phyloP scores from a whole-genome alignment of 2,113 vertebrate species.

The Candoia aspera region DNA sequence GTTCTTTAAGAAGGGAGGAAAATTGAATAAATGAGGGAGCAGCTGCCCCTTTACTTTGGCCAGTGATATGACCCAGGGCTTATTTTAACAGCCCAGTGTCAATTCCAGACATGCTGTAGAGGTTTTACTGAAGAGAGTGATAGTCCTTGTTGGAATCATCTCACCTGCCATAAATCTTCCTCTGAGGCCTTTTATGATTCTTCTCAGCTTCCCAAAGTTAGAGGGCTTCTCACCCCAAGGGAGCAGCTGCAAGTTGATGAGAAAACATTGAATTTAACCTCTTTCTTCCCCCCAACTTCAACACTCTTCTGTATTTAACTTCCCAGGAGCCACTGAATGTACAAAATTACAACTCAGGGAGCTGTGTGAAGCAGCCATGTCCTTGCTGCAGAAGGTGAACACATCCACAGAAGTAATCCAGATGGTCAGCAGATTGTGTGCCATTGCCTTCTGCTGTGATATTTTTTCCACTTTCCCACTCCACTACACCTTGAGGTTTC shows the following conservation, averaged over 20 bases:
- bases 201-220: neutral
- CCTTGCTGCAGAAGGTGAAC: too few species aligned
- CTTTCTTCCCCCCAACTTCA: neutral
- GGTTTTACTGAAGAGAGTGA: slow-evolving; percentile 29
- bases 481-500: too few species aligned
- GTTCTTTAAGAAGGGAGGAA: neutral
- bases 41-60: slow-evolving; percentile 45
- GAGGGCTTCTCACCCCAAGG: neutral
- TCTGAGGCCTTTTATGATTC: slow-evolving; percentile 16
- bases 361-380: too few species aligned
- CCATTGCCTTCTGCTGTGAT: neutral
- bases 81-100: slow-evolving; percentile 29
- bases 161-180: slow-evolving; percentile 48
- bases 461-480: too few species aligned
- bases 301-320: neutral
- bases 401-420: too few species aligned
- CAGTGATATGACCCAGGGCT: slow-evolving; percentile 35
- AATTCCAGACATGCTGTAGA: slow-evolving; percentile 26
- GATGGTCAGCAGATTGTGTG: neutral
- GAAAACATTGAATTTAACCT: neutral
- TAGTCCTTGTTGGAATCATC: slow-evolving; percentile 42
- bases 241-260: neutral
- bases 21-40: slow-evolving; percentile 21
- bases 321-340: neutral
- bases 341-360: neutral